Percentiles rank a stretch among this genome's conserved stretches.
Conservation (phyloP, 2,797 vertebrate species). For the Melanotaenia pygmaea region DNA sequence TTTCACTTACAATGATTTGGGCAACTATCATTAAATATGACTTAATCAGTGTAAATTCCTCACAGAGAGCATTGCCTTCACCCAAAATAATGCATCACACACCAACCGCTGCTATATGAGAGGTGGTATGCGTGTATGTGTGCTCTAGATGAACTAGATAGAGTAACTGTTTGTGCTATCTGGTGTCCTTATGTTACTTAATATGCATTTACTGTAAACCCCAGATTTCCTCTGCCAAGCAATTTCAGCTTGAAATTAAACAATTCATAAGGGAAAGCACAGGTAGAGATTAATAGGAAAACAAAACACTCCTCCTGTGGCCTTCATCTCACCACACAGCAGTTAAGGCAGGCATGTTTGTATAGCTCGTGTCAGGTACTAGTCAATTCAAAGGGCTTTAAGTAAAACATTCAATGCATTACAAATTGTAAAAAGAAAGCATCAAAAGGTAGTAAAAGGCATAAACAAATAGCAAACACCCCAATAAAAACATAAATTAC, state of each 20-base stretch:
- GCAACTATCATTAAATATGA: constrained; percentile 43
- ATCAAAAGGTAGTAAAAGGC: no score
- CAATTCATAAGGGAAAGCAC: neutral
- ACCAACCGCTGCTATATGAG: constrained; percentile 37
- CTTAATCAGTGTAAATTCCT: constrained; percentile 49
- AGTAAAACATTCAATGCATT: no score
- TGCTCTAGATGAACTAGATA: constrained; percentile 33
- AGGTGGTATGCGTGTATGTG: constrained; percentile 22
- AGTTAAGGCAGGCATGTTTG: neutral
- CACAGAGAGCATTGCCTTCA: constrained; percentile 40
- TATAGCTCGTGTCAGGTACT: no score
- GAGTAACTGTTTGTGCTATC: constrained; percentile 10
- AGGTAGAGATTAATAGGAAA: neutral
- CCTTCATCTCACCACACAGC: neutral
- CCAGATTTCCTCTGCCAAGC: neutral
- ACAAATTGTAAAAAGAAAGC: no score
- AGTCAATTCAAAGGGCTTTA: no score
- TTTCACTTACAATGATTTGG: constrained; percentile 29
- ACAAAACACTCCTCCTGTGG: neutral
- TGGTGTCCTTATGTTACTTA: neutral
- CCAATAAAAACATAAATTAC: no score
- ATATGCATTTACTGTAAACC: neutral
- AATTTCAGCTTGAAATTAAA: neutral
- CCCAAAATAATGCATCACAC: constrained; percentile 55
- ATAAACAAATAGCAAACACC: no score